phyloP scores from a whole-genome alignment of 2,797 vertebrate species.

The Astyanax mexicanus region DNA sequence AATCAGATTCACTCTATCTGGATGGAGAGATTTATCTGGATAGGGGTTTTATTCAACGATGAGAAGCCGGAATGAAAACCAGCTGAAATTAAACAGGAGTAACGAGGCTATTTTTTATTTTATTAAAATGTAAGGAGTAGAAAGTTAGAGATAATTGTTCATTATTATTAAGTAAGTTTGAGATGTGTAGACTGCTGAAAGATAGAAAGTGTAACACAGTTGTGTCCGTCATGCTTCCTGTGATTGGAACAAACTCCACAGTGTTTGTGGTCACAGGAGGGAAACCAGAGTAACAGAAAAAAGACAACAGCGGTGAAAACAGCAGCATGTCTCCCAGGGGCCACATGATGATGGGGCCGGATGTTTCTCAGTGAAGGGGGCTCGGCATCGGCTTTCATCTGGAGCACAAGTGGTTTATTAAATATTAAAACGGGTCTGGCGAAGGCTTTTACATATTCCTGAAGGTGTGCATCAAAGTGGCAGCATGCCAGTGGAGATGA shows the following conservation, averaged over 20 bases:
- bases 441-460: constrained; percentile 34
- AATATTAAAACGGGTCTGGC: constrained; percentile 45
- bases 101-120: too few species aligned
- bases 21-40: too few species aligned
- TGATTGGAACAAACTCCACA: not conserved
- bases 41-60: too few species aligned
- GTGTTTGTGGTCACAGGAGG: not conserved
- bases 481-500: constrained; percentile 40
- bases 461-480: constrained; percentile 48
- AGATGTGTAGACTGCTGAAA: not conserved
- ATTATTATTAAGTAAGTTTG: too few species aligned
- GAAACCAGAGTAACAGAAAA: not conserved
- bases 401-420: constrained; percentile 16
- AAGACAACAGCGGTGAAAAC: not conserved
- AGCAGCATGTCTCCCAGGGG: constrained; percentile 4
- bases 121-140: too few species aligned
- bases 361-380: constrained; percentile 2
- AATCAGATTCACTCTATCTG: too few species aligned
- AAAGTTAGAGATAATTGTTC: too few species aligned
- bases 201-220: too few species aligned
- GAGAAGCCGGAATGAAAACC: too few species aligned
- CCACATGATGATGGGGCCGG: not conserved
- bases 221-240: not conserved
- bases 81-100: too few species aligned
- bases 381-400: constrained; percentile 9